Evolutionary conservation across 2,113 vertebrate genomes (phyloP), one percentile per base, ranked within the genome.

Genomic region (Tragulus kanchil): DNA sequence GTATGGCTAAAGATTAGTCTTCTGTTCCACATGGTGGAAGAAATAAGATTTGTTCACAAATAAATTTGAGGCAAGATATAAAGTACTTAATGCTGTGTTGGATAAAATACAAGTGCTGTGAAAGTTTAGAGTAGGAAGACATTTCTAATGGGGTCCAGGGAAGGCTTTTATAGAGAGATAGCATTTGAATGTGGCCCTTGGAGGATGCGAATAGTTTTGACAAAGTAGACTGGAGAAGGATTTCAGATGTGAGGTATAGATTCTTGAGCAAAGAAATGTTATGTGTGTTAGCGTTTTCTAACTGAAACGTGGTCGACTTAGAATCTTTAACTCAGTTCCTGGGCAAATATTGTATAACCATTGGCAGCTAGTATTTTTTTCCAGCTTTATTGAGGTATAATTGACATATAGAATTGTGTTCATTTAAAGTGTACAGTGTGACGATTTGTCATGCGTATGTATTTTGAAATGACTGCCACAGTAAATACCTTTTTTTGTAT

Each of bases 261-360:
- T 79, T 21, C 81, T 92, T 77, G 36, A 96, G 65, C 73, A 92
- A 93, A 78, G 36, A 81, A 93, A 85, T 86, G 17, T 90, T 91
- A 61, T 65, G 15, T 79, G 67, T 89, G 23, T 93, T 93, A 81
- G 77, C 54, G 19, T 97, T 88, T 90, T 88, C 52, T 79, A 9
- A 93, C 89, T 86, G 81, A 82, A 92, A 83, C 23, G 62, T 94
- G 61, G 85, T 92, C 48, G 90, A 17, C 25, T 26, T 89, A 54
- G 48, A 95, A 78, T 82, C 86, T 95, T 93, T 78, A 69, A 87
- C 52, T 89, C 21, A 95, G 21, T 59, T 93, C 26, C 16, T 90
- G 82, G 61, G 31, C 48, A 90, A 75, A 42, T 85, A 85, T 45
- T 79, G 8, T 84, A 13, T 88, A 93, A 84, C 61, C 50, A 19